Evolutionary conservation across 2,888 invertebrate genomes (phyloP).

Genomic region (Litoditis marina): DNA sequence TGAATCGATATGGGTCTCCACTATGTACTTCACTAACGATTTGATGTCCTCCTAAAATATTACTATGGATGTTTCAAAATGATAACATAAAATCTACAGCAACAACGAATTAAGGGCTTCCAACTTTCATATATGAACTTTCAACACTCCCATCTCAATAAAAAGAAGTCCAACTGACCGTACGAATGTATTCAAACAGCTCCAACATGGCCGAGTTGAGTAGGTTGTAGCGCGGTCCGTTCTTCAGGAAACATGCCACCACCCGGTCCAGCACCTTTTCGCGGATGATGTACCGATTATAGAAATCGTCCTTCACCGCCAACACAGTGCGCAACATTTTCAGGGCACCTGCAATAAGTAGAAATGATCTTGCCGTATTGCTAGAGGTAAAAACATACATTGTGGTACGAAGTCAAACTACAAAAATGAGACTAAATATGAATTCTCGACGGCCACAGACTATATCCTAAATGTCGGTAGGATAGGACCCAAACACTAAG

Average conservation of each 20-base stretch:
- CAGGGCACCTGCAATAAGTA: constrained; percentile 78
- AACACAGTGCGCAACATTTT: constrained; percentile 95
- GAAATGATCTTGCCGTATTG: too few relatives aligned
- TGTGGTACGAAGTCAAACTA: too few relatives aligned
- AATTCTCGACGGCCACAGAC: too few relatives aligned
- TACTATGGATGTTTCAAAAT: not conserved
- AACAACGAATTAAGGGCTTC: too few relatives aligned
- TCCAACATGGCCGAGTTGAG: constrained; percentile 97
- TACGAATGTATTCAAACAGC: constrained; percentile 89
- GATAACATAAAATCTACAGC: too few relatives aligned
- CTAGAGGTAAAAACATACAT: too few relatives aligned
- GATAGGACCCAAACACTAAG: too few relatives aligned
- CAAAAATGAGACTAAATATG: too few relatives aligned
- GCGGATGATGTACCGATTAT: constrained; percentile 90
- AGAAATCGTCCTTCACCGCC: constrained; percentile 95
- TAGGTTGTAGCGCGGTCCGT: constrained; percentile 96
- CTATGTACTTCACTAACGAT: constrained; percentile 75
- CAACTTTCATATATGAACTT: too few relatives aligned
- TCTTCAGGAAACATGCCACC: constrained; percentile 89
- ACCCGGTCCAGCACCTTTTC: constrained; percentile 81
- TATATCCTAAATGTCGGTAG: too few relatives aligned
- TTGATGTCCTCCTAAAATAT: constrained; percentile 65
- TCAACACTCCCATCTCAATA: too few relatives aligned
- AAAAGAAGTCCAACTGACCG: constrained; percentile 24
- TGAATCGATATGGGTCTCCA: constrained; percentile 90